Conservation (phyloP, 2,797 vertebrate genomes). For the Fistularia commersonii region DNA sequence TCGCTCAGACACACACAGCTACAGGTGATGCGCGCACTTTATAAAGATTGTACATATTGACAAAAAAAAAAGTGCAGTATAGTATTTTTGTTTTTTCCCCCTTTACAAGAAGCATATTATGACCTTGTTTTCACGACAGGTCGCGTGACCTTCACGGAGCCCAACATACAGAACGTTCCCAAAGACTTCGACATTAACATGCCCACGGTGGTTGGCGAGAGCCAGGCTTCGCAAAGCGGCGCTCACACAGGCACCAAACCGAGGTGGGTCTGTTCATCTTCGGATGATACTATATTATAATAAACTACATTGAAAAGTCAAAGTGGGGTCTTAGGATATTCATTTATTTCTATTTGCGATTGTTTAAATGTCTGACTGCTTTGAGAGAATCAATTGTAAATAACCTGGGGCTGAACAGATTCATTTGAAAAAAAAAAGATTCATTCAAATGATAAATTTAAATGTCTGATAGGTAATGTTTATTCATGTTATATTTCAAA, state of each 20-base stretch:
- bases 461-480: too few relatives aligned
- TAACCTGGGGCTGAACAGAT: too few relatives aligned
- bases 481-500: too few relatives aligned
- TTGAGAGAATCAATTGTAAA: too few relatives aligned
- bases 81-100: neutral
- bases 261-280: conserved; percentile 34
- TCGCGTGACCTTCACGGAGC: conserved; percentile 90
- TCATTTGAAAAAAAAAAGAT: too few relatives aligned
- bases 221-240: conserved; percentile 77
- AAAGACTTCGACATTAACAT: conserved; percentile 96
- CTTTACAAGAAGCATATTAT: neutral
- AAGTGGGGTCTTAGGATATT: too few relatives aligned
- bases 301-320: too few relatives aligned
- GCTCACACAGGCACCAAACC: conserved; percentile 29
- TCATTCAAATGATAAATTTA: too few relatives aligned
- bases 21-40: conserved; percentile 77
- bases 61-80: neutral
- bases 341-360: too few relatives aligned
- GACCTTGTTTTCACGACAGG: conserved; percentile 66
- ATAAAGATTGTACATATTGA: too few relatives aligned
- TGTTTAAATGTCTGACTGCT: too few relatives aligned
- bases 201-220: conserved; percentile 83
- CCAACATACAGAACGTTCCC: conserved; percentile 96
- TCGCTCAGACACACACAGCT: conserved; percentile 89
- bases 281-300: too few relatives aligned